Conservation (phyloP, 2,888 invertebrate genomes). For the Nomada flava region DNA sequence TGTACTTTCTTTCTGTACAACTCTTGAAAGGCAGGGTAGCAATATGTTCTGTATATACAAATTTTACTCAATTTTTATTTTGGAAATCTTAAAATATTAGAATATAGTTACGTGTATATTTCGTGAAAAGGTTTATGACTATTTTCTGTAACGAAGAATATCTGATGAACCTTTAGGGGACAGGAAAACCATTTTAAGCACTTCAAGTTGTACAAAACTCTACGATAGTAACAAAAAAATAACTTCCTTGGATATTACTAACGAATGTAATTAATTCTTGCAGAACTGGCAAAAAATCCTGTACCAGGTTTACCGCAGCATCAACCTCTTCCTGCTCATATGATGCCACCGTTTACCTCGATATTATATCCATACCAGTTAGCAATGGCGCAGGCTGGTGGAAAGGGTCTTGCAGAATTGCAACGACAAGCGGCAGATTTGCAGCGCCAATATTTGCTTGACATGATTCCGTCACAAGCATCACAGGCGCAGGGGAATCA, state of each 20-base stretch:
- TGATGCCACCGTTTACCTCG: conserved; percentile 94
- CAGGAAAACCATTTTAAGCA: too few species aligned
- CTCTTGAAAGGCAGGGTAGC: background rate
- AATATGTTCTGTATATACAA: background rate
- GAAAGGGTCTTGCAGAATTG: conserved; percentile 89
- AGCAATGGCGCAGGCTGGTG: conserved; percentile 91
- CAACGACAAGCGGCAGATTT: conserved; percentile 93
- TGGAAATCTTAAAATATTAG: background rate
- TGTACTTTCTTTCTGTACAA: background rate
- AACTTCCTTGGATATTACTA: background rate
- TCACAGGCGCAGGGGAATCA: conserved; percentile 84
- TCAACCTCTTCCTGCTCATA: conserved; percentile 90
- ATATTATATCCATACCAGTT: conserved; percentile 95
- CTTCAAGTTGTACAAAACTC: too few species aligned
- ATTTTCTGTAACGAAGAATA: too few species aligned
- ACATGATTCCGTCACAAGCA: conserved; percentile 93
- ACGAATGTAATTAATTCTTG: conserved; percentile 11
- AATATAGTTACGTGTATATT: too few species aligned
- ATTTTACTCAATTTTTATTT: background rate
- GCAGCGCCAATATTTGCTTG: conserved; percentile 97
- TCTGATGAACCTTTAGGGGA: too few species aligned
- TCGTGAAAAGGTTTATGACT: too few species aligned
- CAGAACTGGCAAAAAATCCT: conserved; percentile 82
- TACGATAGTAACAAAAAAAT: too few species aligned
- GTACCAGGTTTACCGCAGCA: conserved; percentile 85